These are phyloP conservation scores for Eupeodes latifasciatus DNA, from an alignment of 2,888 invertebrate genomes.

Conservation along the genomic window DNA sequence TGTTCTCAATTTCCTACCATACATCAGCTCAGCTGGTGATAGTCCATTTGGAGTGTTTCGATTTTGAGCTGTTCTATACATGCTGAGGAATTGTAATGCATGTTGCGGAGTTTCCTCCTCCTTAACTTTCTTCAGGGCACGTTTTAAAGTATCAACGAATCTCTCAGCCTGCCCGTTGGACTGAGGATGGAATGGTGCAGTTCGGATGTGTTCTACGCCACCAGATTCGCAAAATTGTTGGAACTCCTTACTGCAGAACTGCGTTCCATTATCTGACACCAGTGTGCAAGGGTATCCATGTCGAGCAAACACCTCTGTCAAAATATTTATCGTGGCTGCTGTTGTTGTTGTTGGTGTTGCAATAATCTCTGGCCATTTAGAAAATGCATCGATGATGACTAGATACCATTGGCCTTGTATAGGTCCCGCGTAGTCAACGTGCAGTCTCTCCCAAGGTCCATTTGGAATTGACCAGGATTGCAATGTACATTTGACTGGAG, in stretches of 20 bases:
- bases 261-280: constrained; percentile 4
- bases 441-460: constrained; percentile 63
- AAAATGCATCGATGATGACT: constrained; percentile 82
- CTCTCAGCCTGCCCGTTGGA: neutral
- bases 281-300: neutral
- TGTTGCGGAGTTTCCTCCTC: neutral
- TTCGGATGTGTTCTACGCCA: neutral
- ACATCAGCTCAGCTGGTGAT: constrained; percentile 31
- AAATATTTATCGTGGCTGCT: neutral
- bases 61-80: constrained; percentile 36
- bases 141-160: neutral
- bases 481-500: too few species aligned
- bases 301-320: neutral
- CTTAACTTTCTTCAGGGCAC: constrained; percentile 1
- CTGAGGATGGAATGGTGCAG: constrained; percentile 6
- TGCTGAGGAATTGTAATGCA: neutral
- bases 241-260: neutral
- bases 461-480: constrained; percentile 59
- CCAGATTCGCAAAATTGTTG: constrained; percentile 1
- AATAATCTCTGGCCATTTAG: constrained; percentile 81
- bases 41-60: constrained; percentile 38
- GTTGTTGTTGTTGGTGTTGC: neutral
- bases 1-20: constrained; percentile 30
- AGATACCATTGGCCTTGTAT: constrained; percentile 78
- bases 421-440: constrained; percentile 76